Evolutionary conservation across 2,113 vertebrate genomes (phyloP).

Genomic region (Sapajus apella): DNA sequence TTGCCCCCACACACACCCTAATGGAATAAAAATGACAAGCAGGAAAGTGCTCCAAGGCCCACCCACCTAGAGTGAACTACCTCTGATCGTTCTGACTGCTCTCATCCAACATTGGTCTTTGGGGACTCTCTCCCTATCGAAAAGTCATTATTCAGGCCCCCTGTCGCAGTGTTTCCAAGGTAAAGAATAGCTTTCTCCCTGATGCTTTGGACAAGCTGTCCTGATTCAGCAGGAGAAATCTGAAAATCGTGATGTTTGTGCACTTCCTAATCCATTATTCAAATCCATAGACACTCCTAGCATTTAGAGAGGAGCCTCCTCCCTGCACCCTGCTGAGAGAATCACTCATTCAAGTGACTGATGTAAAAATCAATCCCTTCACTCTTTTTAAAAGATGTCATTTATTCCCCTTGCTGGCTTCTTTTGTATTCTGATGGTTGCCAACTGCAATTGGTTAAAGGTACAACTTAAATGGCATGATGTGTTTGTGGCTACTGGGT

Average conservation of each 20-base stretch:
- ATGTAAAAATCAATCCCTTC: constrained; percentile 41
- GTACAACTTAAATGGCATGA: not conserved
- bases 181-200: constrained; percentile 68
- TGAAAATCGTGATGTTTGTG: constrained; percentile 68
- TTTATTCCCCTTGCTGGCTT: not conserved
- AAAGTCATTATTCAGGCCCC: constrained; percentile 46
- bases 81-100: constrained; percentile 15
- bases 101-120: not conserved
- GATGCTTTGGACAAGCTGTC: constrained; percentile 66
- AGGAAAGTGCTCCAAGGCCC: not conserved
- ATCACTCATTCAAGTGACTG: constrained; percentile 60
- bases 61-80: not conserved
- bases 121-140: constrained; percentile 16
- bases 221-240: constrained; percentile 73
- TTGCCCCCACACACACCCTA: constrained; percentile 5
- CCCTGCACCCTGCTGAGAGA: constrained; percentile 18
- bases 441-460: constrained; percentile 44
- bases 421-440: not conserved
- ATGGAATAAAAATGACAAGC: constrained; percentile 5
- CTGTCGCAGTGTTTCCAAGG: constrained; percentile 56
- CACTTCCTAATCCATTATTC: constrained; percentile 75
- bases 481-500: not conserved
- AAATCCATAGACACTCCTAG: constrained; percentile 57
- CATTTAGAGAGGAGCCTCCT: constrained; percentile 33
- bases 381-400: constrained; percentile 32